Percentiles rank a stretch among this genome's conserved stretches.
phyloP scores from a whole-genome alignment of 1,140 invertebrate species.

The Caerostris extrusa region DNA sequence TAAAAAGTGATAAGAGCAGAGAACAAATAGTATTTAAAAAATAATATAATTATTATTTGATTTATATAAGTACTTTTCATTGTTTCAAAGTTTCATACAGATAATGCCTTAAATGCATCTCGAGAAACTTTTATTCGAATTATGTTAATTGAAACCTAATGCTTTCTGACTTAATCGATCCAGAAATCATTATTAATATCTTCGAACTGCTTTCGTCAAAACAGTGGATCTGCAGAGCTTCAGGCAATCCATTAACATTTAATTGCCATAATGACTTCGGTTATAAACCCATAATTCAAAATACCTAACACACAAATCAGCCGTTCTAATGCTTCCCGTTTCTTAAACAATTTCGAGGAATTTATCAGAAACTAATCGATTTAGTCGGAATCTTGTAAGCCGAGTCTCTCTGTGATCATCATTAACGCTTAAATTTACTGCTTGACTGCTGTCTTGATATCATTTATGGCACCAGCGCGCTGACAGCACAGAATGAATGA shows the following conservation, averaged over 20 bases:
- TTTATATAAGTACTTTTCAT: no score
- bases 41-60: no score
- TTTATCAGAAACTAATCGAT: slow-evolving; percentile 47
- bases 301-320: slow-evolving; percentile 22
- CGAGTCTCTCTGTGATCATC: slow-evolving; percentile 21
- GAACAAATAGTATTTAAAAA: no score
- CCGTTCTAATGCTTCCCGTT: slow-evolving; percentile 26
- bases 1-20: no score
- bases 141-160: no score
- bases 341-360: slow-evolving; percentile 26
- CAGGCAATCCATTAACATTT: slow-evolving; percentile 18
- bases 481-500: slow-evolving; percentile 14
- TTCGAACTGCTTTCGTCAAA: neutral
- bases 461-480: slow-evolving; percentile 35
- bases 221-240: neutral
- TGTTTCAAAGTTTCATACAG: no score
- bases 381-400: slow-evolving; percentile 28
- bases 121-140: no score
- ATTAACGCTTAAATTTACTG: slow-evolving; percentile 24
- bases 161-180: neutral
- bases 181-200: neutral
- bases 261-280: slow-evolving; percentile 7
- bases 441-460: slow-evolving; percentile 24
- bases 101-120: no score
- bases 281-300: slow-evolving; percentile 19